Conservation (phyloP, 2,888 invertebrate genomes). For the Schrankia costaestrigalis region DNA sequence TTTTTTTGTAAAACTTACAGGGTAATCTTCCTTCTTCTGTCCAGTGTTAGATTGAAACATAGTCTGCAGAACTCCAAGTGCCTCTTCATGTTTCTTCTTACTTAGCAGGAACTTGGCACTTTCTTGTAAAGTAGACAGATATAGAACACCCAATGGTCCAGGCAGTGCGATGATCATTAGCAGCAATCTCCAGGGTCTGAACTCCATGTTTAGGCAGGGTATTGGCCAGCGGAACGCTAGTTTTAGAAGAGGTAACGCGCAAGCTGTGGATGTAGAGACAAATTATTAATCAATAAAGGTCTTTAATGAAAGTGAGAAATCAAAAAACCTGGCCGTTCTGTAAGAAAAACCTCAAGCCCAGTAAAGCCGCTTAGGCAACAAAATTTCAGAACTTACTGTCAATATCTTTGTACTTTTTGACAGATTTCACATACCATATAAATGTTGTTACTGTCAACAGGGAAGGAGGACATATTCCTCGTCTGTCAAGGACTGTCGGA, state of each 20-base stretch:
- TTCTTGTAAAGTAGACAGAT: slow-evolving; percentile 82
- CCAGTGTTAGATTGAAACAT: slow-evolving; percentile 52
- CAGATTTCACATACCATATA: no score
- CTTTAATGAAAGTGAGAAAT: neutral
- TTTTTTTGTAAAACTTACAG: no score
- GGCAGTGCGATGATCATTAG: slow-evolving; percentile 83
- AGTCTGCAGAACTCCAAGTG: slow-evolving; percentile 60
- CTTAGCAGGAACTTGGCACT: slow-evolving; percentile 88
- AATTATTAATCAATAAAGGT: no score
- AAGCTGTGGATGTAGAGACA: slow-evolving; percentile 43
- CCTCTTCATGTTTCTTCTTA: slow-evolving; percentile 78
- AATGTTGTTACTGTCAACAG: no score
- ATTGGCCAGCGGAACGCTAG: slow-evolving; percentile 54
- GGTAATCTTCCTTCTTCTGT: slow-evolving; percentile 20
- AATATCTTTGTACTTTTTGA: no score
- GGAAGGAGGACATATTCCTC: no score
- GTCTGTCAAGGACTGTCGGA: no score
- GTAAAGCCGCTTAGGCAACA: no score
- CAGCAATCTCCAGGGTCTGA: slow-evolving; percentile 87
- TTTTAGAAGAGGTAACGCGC: slow-evolving; percentile 53
- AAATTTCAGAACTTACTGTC: no score
- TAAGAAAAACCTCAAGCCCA: no score
- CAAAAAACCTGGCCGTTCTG: neutral
- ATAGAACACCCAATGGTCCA: slow-evolving; percentile 79
- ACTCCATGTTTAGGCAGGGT: slow-evolving; percentile 66